Percentiles rank a stretch among this genome's conserved stretches.
phyloP scores from a whole-genome alignment of 2,113 vertebrate species.

The Arvicanthis niloticus region DNA sequence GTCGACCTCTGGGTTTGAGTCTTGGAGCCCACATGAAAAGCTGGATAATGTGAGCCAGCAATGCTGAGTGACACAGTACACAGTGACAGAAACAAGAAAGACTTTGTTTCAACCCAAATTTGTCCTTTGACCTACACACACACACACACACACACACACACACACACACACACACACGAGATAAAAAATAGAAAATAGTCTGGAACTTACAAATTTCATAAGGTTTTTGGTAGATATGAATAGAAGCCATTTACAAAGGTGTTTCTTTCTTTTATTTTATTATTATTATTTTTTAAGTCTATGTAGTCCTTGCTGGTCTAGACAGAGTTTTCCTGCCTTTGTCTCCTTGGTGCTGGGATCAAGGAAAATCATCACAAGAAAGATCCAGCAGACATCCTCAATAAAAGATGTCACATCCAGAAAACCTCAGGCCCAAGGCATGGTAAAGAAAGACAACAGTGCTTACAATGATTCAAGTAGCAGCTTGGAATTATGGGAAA shows the following conservation, averaged over 20 bases:
- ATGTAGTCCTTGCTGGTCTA: neutral
- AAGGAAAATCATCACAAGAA: neutral
- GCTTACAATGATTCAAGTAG: neutral
- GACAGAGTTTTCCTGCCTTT: neutral
- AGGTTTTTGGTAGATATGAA: neutral
- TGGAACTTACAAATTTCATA: neutral
- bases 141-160: neutral
- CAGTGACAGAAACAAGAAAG: no score
- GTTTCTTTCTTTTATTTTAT: neutral
- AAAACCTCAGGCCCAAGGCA: neutral
- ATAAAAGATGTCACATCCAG: slow-evolving; percentile 1
- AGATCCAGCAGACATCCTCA: neutral
- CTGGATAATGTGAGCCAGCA: no score
- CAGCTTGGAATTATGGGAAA: neutral
- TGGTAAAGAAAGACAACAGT: neutral
- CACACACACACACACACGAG: neutral
- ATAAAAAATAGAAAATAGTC: neutral
- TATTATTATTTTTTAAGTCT: neutral
- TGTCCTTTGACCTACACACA: neutral
- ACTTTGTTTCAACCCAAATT: no score
- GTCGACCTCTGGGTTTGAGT: no score
- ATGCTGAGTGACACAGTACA: no score
- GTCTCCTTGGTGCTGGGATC: neutral
- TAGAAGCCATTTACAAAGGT: neutral
- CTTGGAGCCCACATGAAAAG: no score